Evolutionary conservation across 2,797 vertebrate species (phyloP).

Genomic region (Avahi laniger): DNA sequence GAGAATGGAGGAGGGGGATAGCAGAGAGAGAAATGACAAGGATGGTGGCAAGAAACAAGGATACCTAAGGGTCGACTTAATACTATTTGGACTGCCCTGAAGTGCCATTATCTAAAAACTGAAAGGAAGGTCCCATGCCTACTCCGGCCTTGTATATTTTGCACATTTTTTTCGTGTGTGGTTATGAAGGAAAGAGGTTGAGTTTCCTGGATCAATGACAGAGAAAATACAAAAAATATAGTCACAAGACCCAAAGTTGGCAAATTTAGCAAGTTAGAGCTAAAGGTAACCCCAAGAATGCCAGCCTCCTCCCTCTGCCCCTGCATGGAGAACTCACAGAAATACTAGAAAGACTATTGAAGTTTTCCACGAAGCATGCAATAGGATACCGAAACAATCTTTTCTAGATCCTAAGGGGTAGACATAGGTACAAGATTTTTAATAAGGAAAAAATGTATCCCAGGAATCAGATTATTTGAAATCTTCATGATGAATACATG

Average conservation of each 20-base stretch:
- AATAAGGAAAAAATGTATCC: neutral
- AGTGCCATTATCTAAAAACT: neutral
- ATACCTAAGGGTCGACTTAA: neutral
- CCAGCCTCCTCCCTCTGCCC: accelerated
- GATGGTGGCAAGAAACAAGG: neutral
- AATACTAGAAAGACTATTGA: neutral
- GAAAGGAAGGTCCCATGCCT: neutral
- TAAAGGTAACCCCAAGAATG: neutral
- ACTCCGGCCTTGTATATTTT: neutral
- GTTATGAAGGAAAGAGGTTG: neutral
- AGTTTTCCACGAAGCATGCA: neutral
- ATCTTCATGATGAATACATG: neutral
- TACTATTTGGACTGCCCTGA: neutral
- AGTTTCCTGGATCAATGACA: neutral
- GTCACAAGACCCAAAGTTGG: neutral
- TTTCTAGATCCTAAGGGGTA: neutral
- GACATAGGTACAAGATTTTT: neutral
- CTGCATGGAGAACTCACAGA: neutral
- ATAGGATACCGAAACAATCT: neutral
- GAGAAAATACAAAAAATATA: neutral
- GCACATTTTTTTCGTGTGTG: neutral
- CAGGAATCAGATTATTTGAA: neutral
- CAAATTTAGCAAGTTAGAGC: neutral
- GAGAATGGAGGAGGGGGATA: neutral
- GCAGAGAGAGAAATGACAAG: neutral